Conservation (phyloP, 2,113 vertebrate species). For the Crotalus helleri region DNA sequence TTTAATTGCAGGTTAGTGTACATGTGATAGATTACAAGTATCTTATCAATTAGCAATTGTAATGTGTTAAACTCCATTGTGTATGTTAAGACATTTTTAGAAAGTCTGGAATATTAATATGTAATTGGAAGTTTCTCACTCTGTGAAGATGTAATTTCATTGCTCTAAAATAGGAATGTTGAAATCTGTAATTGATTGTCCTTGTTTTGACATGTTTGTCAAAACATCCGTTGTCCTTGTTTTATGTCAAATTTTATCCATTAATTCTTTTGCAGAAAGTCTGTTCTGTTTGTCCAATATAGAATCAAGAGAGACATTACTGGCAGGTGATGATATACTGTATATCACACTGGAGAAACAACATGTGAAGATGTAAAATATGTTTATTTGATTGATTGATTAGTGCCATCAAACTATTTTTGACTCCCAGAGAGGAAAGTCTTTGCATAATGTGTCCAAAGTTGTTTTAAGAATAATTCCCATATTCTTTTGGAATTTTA, state of each 20-base stretch:
- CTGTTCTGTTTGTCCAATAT: neutral
- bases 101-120: neutral
- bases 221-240: neutral
- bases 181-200: neutral
- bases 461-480: neutral
- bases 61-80: neutral
- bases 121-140: neutral
- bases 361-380: neutral
- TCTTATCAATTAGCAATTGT: neutral
- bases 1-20: neutral
- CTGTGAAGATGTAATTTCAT: neutral
- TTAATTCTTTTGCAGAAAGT: neutral
- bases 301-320: neutral
- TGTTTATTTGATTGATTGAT: neutral
- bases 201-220: neutral
- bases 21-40: neutral
- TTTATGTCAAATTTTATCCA: neutral
- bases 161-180: neutral
- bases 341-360: neutral
- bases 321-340: neutral
- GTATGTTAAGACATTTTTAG: neutral
- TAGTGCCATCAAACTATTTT: neutral
- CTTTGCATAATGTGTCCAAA: neutral
- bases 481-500: neutral
- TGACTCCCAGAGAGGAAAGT: neutral